These are phyloP conservation scores for Synergus japonicus DNA, from an alignment of 2,888 invertebrate species.

Conservation along the genomic window DNA sequence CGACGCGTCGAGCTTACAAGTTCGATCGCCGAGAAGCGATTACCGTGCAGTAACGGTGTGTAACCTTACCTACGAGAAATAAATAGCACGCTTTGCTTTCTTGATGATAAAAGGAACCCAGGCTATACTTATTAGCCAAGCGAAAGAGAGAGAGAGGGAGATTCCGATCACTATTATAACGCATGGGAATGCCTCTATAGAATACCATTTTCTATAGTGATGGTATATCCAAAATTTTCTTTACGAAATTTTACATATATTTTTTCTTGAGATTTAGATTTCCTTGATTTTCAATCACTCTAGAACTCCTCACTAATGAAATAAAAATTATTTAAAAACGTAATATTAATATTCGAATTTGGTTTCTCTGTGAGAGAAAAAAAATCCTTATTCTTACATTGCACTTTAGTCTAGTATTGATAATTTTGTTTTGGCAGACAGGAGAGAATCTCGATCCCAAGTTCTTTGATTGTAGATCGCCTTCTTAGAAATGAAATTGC, in stretches of 20 bases:
- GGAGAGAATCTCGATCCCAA: background rate
- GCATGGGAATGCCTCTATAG: constrained; percentile 37
- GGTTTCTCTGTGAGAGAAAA: too few relatives aligned
- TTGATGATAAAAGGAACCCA: constrained; percentile 48
- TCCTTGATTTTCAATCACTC: too few relatives aligned
- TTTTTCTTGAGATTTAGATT: too few relatives aligned
- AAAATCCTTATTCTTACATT: too few relatives aligned
- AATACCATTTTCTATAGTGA: background rate
- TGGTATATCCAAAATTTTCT: too few relatives aligned
- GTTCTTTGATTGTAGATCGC: background rate
- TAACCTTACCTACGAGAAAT: constrained; percentile 45
- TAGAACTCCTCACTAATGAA: too few relatives aligned
- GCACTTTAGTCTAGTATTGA: too few relatives aligned
- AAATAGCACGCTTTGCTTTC: constrained; percentile 50
- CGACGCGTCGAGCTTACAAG: constrained; percentile 38
- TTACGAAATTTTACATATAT: too few relatives aligned
- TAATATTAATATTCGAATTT: too few relatives aligned
- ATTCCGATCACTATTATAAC: constrained; percentile 47
- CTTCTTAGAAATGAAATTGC: background rate
- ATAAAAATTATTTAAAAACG: too few relatives aligned
- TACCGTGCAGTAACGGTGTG: constrained; percentile 16
- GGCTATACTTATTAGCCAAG: constrained; percentile 50
- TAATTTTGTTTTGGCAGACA: background rate
- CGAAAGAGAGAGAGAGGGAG: background rate
- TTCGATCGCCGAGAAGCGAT: constrained; percentile 53